phyloP scores from a whole-genome alignment of 2,888 invertebrate species.

The Eretmocerus hayati region DNA sequence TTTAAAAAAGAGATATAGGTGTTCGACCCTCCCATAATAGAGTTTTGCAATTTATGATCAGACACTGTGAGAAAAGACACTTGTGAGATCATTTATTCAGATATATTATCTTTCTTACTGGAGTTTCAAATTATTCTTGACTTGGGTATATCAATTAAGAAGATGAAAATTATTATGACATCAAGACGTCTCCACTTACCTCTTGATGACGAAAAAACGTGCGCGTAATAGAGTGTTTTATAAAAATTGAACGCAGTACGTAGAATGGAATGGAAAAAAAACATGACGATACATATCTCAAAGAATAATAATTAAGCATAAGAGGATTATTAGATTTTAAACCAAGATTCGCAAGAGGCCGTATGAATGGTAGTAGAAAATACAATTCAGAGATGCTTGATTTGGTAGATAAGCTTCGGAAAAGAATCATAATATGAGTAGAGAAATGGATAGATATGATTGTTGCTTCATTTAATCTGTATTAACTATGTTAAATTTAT shows the following conservation, averaged over 20 bases:
- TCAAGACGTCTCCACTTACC: no score
- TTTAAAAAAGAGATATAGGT: slow-evolving; percentile 20
- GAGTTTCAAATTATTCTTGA: no score
- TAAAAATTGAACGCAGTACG: slow-evolving; percentile 11
- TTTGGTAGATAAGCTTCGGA: slow-evolving; percentile 30
- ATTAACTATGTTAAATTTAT: slow-evolving; percentile 44
- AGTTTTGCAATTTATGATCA: slow-evolving; percentile 19
- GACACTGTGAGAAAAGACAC: slow-evolving; percentile 20
- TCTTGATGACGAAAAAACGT: slow-evolving; percentile 13
- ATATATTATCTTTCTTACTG: slow-evolving; percentile 17
- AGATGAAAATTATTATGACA: no score
- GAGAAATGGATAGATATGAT: slow-evolving; percentile 32
- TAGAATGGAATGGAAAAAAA: slow-evolving; percentile 23
- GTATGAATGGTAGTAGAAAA: slow-evolving; percentile 19
- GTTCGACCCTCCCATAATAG: slow-evolving; percentile 18
- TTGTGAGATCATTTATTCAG: slow-evolving; percentile 15
- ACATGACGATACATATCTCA: slow-evolving; percentile 48
- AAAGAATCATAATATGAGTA: no score
- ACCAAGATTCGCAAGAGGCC: slow-evolving; percentile 7
- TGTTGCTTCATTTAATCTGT: slow-evolving; percentile 46
- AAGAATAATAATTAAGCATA: slow-evolving; percentile 47
- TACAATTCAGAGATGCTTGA: slow-evolving; percentile 21
- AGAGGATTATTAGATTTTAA: slow-evolving; percentile 33
- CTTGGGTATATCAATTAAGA: no score
- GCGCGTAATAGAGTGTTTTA: slow-evolving; percentile 19